Base-by-base conservation (phyloP, 2,888 invertebrate species). In the Andricus curvator region DNA sequence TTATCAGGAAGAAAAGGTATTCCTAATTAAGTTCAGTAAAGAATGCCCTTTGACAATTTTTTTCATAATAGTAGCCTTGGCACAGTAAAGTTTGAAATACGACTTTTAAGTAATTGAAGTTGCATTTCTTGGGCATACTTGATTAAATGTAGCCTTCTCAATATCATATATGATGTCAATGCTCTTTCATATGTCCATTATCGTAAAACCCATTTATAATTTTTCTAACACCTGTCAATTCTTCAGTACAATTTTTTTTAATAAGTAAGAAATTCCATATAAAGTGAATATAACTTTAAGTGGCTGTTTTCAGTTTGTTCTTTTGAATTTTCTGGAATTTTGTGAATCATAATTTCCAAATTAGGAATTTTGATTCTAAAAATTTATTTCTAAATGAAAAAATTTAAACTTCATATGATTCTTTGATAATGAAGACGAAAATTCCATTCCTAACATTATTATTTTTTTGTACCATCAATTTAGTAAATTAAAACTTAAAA, bases 101-200 rank as follows among this genome's bases (percentile, higher is more conserved):
- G 33, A 74, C 74, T n/a, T 74, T 74, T 56, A 56, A 56, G 60
- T 68, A 65, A 78, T 78, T 68, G 29, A 78, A 56, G 5, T 66
- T 33, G 37, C 37, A 66, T 8, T 51, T 20, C 25, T 25, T 25
- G 25, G 2, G n/a, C n/a, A 66, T 56, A 78, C 20, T 33, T 66
- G 33, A 29, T 65, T 17, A 1, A 78, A 56, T 51, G 25, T 62
- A 78, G 29, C 22, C 41, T 78, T 65, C 48, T 76, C 20, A 78
- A 51, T 37, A 66, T 66, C 29, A 65, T 29, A 11, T 15, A 15
- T 77, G 25, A 78, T 29, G 67, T 56, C 64, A 65, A 78, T 78
- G 29, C 37, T 41, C 56, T 65, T 67, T 67, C 17, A 56, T 65
- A 64, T 33, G 8, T 64, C 29, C n/a, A 74, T 70, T n/a, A 44